These are phyloP conservation scores for Varanus salvator DNA, from an alignment of 2,113 vertebrate genomes.

Conservation along the genomic window DNA sequence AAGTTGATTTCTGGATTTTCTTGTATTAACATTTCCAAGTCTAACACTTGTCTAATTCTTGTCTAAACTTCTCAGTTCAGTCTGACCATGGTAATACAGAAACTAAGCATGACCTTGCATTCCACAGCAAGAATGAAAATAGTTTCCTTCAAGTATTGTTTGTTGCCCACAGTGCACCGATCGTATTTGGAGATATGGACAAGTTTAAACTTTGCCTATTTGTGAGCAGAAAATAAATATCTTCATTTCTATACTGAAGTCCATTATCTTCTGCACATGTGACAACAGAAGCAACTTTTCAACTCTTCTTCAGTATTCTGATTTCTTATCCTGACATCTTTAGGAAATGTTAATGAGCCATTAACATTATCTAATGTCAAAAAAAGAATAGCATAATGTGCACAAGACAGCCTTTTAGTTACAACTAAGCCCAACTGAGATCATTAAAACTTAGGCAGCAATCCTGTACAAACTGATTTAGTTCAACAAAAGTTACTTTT, in stretches of 20 bases:
- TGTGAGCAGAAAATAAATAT: conserved; percentile 56
- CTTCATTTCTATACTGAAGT: conserved; percentile 15
- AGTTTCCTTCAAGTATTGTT: conserved; percentile 17
- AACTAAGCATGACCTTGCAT: conserved; percentile 36
- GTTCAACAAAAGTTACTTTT: background rate
- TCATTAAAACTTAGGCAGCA: background rate
- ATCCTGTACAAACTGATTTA: background rate
- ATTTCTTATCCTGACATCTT: conserved; percentile 1
- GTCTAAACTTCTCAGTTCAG: conserved; percentile 23
- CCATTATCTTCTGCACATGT: conserved; percentile 55
- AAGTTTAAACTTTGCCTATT: conserved; percentile 15
- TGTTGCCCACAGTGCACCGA: background rate
- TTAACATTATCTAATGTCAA: conserved; percentile 11
- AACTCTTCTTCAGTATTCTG: conserved; percentile 48
- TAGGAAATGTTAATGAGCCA: background rate
- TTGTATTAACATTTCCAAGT: background rate
- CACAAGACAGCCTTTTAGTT: background rate
- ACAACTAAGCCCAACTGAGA: background rate
- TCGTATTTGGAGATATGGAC: background rate
- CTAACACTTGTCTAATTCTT: background rate
- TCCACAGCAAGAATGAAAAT: conserved; percentile 32
- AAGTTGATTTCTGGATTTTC: conserved; percentile 33
- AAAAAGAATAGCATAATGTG: background rate
- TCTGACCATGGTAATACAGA: conserved; percentile 49
- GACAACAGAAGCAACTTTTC: conserved; percentile 53